Evolutionary conservation across 2,113 vertebrate genomes (phyloP).

Genomic region (Bubo scandiacus): DNA sequence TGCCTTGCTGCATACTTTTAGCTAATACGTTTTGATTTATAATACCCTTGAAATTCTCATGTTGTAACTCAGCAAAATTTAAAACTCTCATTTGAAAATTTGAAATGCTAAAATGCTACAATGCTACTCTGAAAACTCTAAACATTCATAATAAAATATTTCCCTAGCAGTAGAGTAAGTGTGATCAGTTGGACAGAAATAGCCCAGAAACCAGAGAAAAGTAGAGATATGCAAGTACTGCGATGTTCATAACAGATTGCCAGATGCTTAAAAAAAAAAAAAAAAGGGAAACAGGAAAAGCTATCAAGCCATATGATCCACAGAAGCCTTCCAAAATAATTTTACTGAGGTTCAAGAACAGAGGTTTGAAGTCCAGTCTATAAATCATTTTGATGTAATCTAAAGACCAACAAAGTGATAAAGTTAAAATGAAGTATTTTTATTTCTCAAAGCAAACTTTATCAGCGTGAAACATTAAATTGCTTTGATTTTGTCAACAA

Average conservation of each 20-base stretch:
- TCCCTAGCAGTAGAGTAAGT: not conserved
- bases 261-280: not conserved
- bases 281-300: not conserved
- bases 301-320: not conserved
- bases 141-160: not conserved
- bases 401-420: not conserved
- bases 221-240: not conserved
- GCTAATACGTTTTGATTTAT: not conserved
- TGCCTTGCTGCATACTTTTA: not conserved
- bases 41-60: not conserved
- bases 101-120: not conserved
- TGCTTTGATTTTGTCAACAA: not conserved
- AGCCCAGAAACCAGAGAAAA: not conserved
- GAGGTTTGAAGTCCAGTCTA: not conserved
- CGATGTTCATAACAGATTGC: not conserved
- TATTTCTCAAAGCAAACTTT: not conserved
- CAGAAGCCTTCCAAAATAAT: not conserved
- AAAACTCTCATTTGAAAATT: not conserved
- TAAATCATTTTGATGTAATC: constrained; percentile 17
- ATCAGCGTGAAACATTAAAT: not conserved
- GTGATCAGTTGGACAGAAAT: not conserved
- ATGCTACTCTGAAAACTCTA: not conserved
- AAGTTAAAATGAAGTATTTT: not conserved
- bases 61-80: not conserved
- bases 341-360: not conserved